phyloP scores from a whole-genome alignment of 2,797 vertebrate genomes.

The Sebastes goodei region DNA sequence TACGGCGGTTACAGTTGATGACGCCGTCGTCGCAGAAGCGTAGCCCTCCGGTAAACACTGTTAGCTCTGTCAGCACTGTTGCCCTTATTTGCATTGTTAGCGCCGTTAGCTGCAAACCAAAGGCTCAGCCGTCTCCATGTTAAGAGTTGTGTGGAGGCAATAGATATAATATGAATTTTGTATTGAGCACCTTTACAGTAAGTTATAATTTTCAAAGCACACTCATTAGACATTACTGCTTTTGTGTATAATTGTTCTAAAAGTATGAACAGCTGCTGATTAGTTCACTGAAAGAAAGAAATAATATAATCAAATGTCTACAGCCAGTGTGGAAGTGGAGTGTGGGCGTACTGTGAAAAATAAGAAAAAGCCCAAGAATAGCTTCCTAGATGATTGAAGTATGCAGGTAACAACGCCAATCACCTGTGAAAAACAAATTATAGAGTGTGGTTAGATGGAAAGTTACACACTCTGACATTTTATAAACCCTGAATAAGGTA shows the following conservation, averaged over 20 bases:
- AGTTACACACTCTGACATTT: constrained; percentile 2
- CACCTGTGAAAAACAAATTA: constrained; percentile 30
- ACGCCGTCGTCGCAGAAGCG: too few species aligned
- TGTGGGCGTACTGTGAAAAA: constrained; percentile 56
- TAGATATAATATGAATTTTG: too few species aligned
- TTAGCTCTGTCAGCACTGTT: too few species aligned
- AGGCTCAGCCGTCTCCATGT: too few species aligned
- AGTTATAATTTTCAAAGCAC: not conserved
- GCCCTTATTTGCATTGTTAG: too few species aligned
- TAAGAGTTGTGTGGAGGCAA: too few species aligned
- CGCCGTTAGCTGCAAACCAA: too few species aligned
- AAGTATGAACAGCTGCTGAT: not conserved
- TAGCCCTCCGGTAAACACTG: too few species aligned
- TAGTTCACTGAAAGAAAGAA: not conserved
- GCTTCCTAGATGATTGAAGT: constrained; percentile 15
- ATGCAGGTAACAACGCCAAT: not conserved
- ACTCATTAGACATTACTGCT: not conserved
- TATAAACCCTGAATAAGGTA: not conserved
- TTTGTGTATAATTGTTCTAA: not conserved
- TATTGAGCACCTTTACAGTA: too few species aligned
- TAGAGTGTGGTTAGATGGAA: not conserved
- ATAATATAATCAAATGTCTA: constrained; percentile 1
- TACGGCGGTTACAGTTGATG: too few species aligned
- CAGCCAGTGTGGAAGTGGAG: not conserved
- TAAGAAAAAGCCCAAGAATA: constrained; percentile 13